phyloP scores from a whole-genome alignment of 2,888 invertebrate genomes.

The Meganola albula region DNA sequence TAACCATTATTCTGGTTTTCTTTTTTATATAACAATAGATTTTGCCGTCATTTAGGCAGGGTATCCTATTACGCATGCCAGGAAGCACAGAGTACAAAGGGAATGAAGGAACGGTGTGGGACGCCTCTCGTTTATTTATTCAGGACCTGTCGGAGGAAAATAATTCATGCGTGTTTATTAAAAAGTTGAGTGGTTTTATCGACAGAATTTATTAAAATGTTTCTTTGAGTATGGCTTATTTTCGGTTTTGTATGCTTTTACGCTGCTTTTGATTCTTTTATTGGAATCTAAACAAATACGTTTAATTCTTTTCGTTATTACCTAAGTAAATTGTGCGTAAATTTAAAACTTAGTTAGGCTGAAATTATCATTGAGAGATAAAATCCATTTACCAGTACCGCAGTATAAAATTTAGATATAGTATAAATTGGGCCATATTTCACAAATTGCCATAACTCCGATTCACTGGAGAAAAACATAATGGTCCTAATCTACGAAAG shows the following conservation, averaged over 20 bases:
- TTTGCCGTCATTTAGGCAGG: slow-evolving; percentile 52
- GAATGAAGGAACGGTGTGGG: slow-evolving; percentile 57
- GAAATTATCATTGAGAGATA: too few species aligned
- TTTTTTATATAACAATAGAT: slow-evolving; percentile 61
- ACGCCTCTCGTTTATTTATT: slow-evolving; percentile 68
- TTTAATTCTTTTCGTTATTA: too few species aligned
- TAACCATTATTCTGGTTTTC: slow-evolving; percentile 53
- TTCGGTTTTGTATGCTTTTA: slow-evolving; percentile 20
- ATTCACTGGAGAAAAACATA: slow-evolving; percentile 22
- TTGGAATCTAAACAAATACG: too few species aligned
- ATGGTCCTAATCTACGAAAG: slow-evolving; percentile 22
- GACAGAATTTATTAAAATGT: slow-evolving; percentile 42
- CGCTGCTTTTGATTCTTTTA: too few species aligned
- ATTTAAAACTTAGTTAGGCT: too few species aligned
- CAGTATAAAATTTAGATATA: too few species aligned
- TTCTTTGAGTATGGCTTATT: too few species aligned
- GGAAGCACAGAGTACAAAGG: slow-evolving; percentile 62
- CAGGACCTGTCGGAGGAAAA: slow-evolving; percentile 57
- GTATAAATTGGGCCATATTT: slow-evolving; percentile 27
- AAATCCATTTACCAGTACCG: too few species aligned
- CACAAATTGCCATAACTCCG: slow-evolving; percentile 29
- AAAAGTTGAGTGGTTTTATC: slow-evolving; percentile 55
- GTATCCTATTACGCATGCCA: slow-evolving; percentile 68
- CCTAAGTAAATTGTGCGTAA: too few species aligned
- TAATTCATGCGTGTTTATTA: slow-evolving; percentile 71